Percentiles rank a stretch among this genome's conserved stretches.
Conservation (phyloP, 2,113 vertebrate genomes). For the Equus przewalskii region DNA sequence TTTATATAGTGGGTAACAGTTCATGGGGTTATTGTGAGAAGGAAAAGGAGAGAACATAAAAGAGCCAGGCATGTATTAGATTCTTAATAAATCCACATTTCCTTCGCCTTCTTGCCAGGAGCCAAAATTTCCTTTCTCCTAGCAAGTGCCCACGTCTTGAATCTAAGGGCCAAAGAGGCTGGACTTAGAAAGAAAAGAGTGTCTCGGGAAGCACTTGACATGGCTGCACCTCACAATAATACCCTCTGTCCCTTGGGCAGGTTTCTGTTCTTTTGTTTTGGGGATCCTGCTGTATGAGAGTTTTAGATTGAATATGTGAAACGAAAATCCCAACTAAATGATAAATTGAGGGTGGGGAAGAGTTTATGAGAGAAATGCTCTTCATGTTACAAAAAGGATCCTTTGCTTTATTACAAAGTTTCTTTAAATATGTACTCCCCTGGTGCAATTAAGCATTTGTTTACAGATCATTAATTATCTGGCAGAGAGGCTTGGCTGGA, state of each 20-base stretch:
- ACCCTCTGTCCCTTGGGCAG: slow-evolving; percentile 30
- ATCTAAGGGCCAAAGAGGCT: background rate
- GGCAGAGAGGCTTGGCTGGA: slow-evolving; percentile 75
- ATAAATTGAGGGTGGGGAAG: background rate
- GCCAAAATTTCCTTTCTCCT: slow-evolving; percentile 44
- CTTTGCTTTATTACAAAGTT: slow-evolving; percentile 70
- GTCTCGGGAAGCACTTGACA: slow-evolving; percentile 27
- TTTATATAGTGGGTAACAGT: background rate
- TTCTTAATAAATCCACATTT: slow-evolving; percentile 49
- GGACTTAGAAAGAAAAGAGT: slow-evolving; percentile 41
- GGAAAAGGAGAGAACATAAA: background rate
- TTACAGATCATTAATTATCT: slow-evolving; percentile 83
- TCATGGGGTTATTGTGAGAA: background rate
- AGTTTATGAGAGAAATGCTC: slow-evolving; percentile 35
- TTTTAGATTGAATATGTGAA: slow-evolving; percentile 43
- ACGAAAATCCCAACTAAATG: slow-evolving; percentile 46
- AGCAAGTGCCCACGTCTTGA: background rate
- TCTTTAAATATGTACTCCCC: slow-evolving; percentile 75
- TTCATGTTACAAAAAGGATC: slow-evolving; percentile 27
- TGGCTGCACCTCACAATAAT: background rate
- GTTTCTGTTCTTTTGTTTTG: slow-evolving; percentile 35
- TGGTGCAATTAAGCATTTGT: slow-evolving; percentile 82
- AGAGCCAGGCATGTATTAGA: slow-evolving; percentile 7
- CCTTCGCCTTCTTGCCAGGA: slow-evolving; percentile 36
- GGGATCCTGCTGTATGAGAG: background rate